Conservation (phyloP, 2,113 vertebrate species). For the Neodontobutis hainanensis region DNA sequence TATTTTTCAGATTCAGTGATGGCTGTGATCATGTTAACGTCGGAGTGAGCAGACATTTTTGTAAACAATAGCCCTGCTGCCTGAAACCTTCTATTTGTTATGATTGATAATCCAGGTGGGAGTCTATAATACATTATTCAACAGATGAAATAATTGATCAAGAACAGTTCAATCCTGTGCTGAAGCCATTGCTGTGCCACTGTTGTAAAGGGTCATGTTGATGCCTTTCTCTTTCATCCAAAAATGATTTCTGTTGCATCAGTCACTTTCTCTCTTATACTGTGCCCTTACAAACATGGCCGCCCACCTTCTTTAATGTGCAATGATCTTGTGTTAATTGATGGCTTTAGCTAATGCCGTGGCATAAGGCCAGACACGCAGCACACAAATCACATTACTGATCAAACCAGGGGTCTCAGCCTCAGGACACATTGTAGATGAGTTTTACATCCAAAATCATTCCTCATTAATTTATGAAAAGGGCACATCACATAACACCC, state of each 20-base stretch:
- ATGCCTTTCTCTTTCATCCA: constrained; percentile 13
- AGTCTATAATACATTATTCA: constrained; percentile 11
- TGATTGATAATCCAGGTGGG: constrained; percentile 6
- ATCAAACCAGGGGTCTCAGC: constrained; percentile 44
- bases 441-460: constrained; percentile 46
- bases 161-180: background rate
- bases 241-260: constrained; percentile 19
- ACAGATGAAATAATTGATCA: constrained; percentile 10
- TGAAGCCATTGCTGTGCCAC: background rate
- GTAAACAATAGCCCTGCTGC: background rate
- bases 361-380: constrained; percentile 37
- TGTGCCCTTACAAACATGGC: constrained; percentile 32
- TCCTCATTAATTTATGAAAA: constrained; percentile 63
- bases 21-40: too few species aligned
- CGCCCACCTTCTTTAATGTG: constrained; percentile 32
- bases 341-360: constrained; percentile 55
- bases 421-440: constrained; percentile 43
- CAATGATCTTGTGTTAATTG: constrained; percentile 53
- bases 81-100: background rate
- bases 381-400: constrained; percentile 50
- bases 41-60: too few species aligned
- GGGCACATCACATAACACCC: constrained; percentile 51
- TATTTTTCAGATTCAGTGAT: too few species aligned
- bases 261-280: constrained; percentile 20
- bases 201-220: constrained; percentile 1